These are phyloP conservation scores for Pristionchus fissidentatus DNA, from an alignment of 2,888 invertebrate species.

Conservation along the genomic window DNA sequence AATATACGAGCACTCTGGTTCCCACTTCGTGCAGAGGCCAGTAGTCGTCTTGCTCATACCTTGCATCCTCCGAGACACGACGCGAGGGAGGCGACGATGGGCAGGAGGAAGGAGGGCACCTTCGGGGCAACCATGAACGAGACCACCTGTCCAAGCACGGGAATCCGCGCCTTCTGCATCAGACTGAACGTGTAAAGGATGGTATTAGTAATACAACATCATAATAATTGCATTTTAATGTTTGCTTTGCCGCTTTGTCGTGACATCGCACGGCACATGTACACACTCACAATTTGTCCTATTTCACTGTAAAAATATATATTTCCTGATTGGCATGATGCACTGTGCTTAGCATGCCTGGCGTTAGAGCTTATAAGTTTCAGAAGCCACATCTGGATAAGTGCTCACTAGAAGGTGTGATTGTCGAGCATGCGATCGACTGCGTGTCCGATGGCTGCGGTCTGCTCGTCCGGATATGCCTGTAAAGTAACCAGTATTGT, in stretches of 20 bases:
- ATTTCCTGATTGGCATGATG: too few relatives aligned
- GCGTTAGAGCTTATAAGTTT: neutral
- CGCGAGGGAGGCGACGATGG: neutral
- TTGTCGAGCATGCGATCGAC: constrained; percentile 35
- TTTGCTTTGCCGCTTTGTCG: too few relatives aligned
- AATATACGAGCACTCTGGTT: neutral
- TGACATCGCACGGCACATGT: too few relatives aligned
- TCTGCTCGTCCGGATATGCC: constrained; percentile 5
- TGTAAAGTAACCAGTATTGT: neutral
- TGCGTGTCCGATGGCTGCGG: constrained; percentile 13
- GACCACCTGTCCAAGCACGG: neutral
- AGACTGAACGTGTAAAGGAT: too few relatives aligned
- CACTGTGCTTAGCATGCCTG: too few relatives aligned
- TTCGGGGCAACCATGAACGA: neutral
- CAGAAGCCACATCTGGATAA: neutral
- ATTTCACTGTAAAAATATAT: too few relatives aligned
- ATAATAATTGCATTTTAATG: too few relatives aligned
- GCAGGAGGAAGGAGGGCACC: neutral
- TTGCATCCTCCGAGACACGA: too few relatives aligned
- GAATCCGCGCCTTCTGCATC: neutral
- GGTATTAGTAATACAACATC: too few relatives aligned
- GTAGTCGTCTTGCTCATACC: too few relatives aligned
- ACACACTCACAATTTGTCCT: too few relatives aligned
- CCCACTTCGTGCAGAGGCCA: too few relatives aligned
- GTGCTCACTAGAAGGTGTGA: constrained; percentile 41